phyloP scores from a whole-genome alignment of 1,140 invertebrate genomes.

The Heliconius eleuchia region DNA sequence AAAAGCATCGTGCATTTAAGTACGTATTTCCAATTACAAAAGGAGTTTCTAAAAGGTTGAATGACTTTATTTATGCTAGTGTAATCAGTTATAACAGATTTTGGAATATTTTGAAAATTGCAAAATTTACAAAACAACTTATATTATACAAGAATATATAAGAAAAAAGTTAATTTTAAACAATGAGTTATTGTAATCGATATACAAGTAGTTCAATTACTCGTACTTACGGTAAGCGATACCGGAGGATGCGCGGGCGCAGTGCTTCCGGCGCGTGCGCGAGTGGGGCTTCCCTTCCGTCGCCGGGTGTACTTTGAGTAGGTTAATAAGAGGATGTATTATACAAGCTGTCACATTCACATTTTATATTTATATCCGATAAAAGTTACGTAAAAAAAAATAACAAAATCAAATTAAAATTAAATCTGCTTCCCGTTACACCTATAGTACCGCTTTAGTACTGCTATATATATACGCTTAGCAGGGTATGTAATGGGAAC shows the following conservation, averaged over 20 bases:
- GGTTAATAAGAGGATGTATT: conserved; percentile 17
- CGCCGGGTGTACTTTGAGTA: conserved; percentile 11
- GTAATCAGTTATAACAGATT: too few species aligned
- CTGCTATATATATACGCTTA: too few species aligned
- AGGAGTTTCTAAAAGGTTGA: too few species aligned
- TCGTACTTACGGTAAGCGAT: conserved; percentile 58
- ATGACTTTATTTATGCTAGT: too few species aligned
- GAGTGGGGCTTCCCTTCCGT: conserved; percentile 74
- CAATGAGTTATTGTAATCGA: conserved; percentile 46
- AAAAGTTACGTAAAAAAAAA: too few species aligned
- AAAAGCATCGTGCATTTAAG: too few species aligned
- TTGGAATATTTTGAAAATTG: too few species aligned
- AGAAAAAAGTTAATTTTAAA: background rate
- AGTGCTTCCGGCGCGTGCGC: conserved; percentile 72
- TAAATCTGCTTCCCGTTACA: too few species aligned
- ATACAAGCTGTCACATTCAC: conserved; percentile 13
- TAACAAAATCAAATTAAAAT: too few species aligned
- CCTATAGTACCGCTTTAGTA: too few species aligned
- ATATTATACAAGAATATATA: background rate
- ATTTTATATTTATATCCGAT: background rate
- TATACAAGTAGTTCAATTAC: conserved; percentile 44
- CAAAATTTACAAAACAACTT: background rate
- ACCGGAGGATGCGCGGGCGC: conserved; percentile 69
- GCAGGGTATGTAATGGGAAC: too few species aligned
- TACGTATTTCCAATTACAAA: too few species aligned